phyloP scores from a whole-genome alignment of 2,113 vertebrate genomes.

The Entelurus aequoreus region DNA sequence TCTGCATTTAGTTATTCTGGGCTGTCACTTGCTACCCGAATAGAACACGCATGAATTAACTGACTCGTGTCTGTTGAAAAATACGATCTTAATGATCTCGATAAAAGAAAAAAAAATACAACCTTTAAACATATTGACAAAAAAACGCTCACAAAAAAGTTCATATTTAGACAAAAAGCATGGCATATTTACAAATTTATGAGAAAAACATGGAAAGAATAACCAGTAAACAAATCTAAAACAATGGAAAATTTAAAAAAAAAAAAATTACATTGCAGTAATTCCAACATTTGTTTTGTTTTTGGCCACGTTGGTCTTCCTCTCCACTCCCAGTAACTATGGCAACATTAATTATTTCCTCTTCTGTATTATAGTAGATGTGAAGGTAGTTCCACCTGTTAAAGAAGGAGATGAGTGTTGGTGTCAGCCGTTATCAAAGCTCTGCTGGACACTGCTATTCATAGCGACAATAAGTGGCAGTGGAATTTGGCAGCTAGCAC shows the following conservation, averaged over 20 bases:
- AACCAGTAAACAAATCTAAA: slow-evolving; percentile 36
- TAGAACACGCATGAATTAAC: slow-evolving; percentile 12
- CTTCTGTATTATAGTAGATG: slow-evolving; percentile 50
- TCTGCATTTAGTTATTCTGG: background rate
- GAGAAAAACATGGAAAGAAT: slow-evolving; percentile 39
- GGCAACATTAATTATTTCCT: background rate
- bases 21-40: background rate
- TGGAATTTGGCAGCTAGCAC: slow-evolving; percentile 61
- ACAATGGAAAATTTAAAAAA: slow-evolving; percentile 25
- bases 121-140: background rate
- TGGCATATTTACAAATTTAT: slow-evolving; percentile 71
- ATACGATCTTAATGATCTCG: too few species aligned
- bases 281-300: slow-evolving; percentile 26
- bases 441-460: slow-evolving; percentile 56
- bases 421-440: slow-evolving; percentile 57
- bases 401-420: slow-evolving; percentile 12
- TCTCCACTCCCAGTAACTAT: slow-evolving; percentile 5
- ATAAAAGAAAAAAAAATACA: background rate
- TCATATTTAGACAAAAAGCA: slow-evolving; percentile 49
- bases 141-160: slow-evolving; percentile 7
- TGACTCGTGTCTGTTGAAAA: slow-evolving; percentile 23
- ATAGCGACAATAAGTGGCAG: slow-evolving; percentile 64
- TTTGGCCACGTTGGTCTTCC: slow-evolving; percentile 1
- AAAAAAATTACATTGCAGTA: slow-evolving; percentile 32
- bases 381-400: slow-evolving; percentile 68